A percentile compares a stretch with the other conserved stretches of the same genome.
Evolutionary conservation across 2,888 invertebrate species (phyloP).

Genomic region (Falcaria lacertinaria): DNA sequence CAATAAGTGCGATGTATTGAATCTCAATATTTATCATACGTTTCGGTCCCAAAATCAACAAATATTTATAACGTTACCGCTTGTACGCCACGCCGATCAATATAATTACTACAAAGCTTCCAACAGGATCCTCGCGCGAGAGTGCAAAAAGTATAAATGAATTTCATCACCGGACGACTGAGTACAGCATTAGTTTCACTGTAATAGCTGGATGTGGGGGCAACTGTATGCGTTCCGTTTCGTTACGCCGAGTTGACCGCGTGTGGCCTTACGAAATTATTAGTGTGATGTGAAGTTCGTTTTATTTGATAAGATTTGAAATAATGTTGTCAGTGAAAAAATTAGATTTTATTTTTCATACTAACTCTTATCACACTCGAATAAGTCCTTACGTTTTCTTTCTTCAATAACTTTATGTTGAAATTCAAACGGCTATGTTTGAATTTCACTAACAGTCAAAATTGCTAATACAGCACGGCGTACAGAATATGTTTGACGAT

Average conservation of each 20-base stretch:
- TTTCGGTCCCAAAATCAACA: neutral
- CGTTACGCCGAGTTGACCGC: slow-evolving; percentile 22
- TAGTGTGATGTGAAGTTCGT: slow-evolving; percentile 5
- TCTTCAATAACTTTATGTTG: too few species aligned
- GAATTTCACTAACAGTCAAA: too few species aligned
- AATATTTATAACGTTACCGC: neutral
- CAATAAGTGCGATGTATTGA: too few species aligned
- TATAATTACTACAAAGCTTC: slow-evolving; percentile 19
- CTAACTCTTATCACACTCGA: too few species aligned
- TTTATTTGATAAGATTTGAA: slow-evolving; percentile 2
- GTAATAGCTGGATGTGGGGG: slow-evolving; percentile 3
- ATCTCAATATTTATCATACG: too few species aligned
- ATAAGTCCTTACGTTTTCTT: too few species aligned
- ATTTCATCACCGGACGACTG: slow-evolving; percentile 26
- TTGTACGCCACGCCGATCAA: slow-evolving; percentile 4
- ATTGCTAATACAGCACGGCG: too few species aligned
- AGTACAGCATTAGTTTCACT: slow-evolving; percentile 19
- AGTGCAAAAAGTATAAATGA: slow-evolving; percentile 4
- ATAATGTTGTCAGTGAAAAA: too few species aligned
- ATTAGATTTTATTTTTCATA: too few species aligned
- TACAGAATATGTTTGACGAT: too few species aligned
- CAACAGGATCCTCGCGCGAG: slow-evolving; percentile 11
- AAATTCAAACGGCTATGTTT: too few species aligned
- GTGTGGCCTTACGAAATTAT: slow-evolving; percentile 20
- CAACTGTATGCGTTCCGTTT: slow-evolving; percentile 21